These are phyloP conservation scores for Piprites chloris DNA, from an alignment of 2,113 vertebrate genomes.

Conservation along the genomic window DNA sequence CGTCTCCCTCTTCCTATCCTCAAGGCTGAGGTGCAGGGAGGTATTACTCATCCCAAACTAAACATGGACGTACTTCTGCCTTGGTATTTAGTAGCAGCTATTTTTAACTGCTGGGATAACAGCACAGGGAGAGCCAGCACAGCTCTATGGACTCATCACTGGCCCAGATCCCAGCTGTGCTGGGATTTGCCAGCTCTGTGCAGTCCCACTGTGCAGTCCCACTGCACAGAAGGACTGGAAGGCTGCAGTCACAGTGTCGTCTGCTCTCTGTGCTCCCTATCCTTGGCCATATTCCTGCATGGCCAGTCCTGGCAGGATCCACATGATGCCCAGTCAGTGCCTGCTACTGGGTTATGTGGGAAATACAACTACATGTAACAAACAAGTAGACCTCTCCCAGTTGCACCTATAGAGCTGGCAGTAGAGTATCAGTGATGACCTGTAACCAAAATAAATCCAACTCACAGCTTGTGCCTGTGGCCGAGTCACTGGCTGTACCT, in stretches of 20 bases:
- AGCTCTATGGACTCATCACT: background rate
- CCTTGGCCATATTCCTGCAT: background rate
- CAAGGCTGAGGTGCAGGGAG: background rate
- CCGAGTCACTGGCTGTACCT: background rate
- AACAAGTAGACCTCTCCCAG: background rate
- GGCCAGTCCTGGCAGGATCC: background rate
- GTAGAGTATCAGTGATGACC: background rate
- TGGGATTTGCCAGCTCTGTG: background rate
- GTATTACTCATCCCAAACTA: conserved; percentile 15
- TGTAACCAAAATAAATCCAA: conserved; percentile 8
- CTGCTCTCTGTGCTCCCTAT: background rate
- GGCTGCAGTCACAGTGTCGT: accelerated
- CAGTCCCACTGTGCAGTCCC: background rate
- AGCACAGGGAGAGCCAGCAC: background rate
- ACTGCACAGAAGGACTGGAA: background rate
- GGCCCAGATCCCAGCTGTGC: background rate
- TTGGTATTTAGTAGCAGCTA: background rate
- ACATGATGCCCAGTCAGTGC: accelerated
- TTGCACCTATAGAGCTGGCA: background rate
- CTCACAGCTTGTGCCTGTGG: conserved; percentile 38
- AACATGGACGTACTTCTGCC: background rate
- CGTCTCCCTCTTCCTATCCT: background rate
- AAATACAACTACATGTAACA: accelerated
- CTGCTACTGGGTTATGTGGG: background rate
- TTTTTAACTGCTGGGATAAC: background rate